A percentile compares a stretch with the other conserved stretches of the same genome.
These are phyloP conservation scores for Cantharis flavilabris DNA, from an alignment of 2,888 invertebrate species.

Conservation along the genomic window DNA sequence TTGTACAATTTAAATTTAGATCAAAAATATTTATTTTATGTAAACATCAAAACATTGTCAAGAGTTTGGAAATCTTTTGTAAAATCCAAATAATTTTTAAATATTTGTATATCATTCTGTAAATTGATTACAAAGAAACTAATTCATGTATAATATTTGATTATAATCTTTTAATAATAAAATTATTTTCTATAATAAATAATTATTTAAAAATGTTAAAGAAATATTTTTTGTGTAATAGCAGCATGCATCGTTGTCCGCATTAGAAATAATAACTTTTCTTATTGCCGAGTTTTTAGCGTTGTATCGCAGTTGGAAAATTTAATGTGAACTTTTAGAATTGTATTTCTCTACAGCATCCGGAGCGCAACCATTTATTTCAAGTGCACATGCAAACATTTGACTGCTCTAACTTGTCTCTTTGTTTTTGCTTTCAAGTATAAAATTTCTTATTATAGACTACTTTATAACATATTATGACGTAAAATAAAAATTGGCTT, in stretches of 20 bases:
- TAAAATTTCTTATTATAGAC: background rate
- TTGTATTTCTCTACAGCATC: constrained; percentile 24
- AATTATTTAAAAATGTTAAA: no score
- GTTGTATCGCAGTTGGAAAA: background rate
- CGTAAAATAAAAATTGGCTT: background rate
- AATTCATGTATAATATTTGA: no score
- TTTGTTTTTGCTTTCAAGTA: background rate
- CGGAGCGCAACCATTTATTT: constrained; percentile 22
- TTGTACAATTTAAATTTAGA: no score
- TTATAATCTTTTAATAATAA: background rate
- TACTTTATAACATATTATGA: background rate
- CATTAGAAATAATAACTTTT: background rate
- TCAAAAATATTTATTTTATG: no score
- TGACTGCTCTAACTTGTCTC: constrained; percentile 17
- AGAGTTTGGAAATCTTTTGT: no score
- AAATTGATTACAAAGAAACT: no score
- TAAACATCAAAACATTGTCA: no score
- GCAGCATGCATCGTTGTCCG: background rate
- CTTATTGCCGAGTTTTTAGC: background rate
- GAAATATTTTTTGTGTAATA: background rate
- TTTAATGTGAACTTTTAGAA: constrained; percentile 19
- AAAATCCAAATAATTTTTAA: no score
- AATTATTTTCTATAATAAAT: background rate
- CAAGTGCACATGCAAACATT: constrained; percentile 23
- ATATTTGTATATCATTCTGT: no score